phyloP scores from a whole-genome alignment of 2,797 vertebrate species.

The Moxostoma hubbsi region DNA sequence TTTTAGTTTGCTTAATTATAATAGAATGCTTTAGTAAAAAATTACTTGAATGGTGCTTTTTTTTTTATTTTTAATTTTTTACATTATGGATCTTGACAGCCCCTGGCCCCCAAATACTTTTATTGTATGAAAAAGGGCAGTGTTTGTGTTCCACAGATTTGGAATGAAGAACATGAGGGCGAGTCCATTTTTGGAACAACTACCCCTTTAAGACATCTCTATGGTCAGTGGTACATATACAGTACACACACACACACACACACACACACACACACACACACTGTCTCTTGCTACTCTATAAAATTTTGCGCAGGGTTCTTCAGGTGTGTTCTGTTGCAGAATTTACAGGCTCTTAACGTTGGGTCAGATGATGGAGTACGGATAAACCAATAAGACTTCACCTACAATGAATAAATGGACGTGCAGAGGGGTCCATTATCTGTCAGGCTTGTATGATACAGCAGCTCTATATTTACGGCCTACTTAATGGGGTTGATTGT shows the following conservation, averaged over 20 bases:
- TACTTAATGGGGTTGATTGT: slow-evolving; percentile 79
- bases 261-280: not conserved
- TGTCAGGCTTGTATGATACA: slow-evolving; percentile 72
- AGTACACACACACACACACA: not conserved
- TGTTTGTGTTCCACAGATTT: not conserved
- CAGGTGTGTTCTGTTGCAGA: slow-evolving; percentile 48
- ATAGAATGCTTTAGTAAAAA: no score
- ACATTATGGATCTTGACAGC: no score
- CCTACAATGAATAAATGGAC: slow-evolving; percentile 71
- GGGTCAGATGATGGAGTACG: slow-evolving; percentile 48
- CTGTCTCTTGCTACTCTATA: not conserved
- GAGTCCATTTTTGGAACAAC: not conserved
- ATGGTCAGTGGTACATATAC: not conserved
- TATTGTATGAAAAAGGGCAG: no score
- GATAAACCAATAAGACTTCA: slow-evolving; percentile 57
- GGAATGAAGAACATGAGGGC: not conserved
- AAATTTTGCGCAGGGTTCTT: slow-evolving; percentile 27
- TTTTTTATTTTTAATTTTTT: no score
- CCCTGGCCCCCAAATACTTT: no score
- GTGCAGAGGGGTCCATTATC: slow-evolving; percentile 70
- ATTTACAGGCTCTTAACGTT: slow-evolving; percentile 44
- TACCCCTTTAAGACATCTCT: not conserved
- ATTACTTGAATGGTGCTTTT: no score
- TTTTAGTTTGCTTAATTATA: no score
- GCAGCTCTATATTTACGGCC: slow-evolving; percentile 77